Base-by-base conservation (phyloP, 2,888 invertebrate genomes). In the Phytoseiulus persimilis region DNA sequence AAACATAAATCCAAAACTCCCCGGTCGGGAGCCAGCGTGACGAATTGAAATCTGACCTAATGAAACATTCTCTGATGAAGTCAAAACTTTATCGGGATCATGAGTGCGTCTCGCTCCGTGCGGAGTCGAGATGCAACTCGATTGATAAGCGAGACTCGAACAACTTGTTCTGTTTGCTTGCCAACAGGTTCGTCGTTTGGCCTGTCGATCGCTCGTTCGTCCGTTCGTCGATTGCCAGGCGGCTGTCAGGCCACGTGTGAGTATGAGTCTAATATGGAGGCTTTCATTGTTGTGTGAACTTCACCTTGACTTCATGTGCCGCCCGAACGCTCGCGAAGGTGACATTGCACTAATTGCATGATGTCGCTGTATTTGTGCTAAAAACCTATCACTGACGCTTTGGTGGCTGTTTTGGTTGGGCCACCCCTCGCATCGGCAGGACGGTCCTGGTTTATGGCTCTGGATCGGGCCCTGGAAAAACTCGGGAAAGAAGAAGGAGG, bases 341-440 rank as follows among this genome's bases (percentile, higher is more conserved):
- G 65, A 65, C 65, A 65, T 65, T 65, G 65, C 65, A 65, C 65
- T 65, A 65, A 65, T 65, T 65, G 65, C 65, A 65, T 65, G 65
- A 28, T 65, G 65, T 28, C 65, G 65, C 65, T 65, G 18, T 6
- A 65, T 65, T 65, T 65, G 65, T 65, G 65, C 65, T 65, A 65
- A 23, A 65, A 65, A 65, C 65, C 5, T 65, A 65, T 65, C 65
- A 6, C 23, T 65, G 65, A 65, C 18, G 65, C 65, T 18, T 1
- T 23, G 65, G 39, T 9, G 39, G 39, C 39, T 3, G n/a, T n/a
- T 46, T 46, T 46, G 46, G 46, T 46, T 14, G 9, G 6, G 46
- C 9, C 65, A 2, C 23, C 28, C 65, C 65, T 28, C 28, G 28
- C 65, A 46, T 11, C 14, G 1, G 65, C 65, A 28, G 23, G 14